These are phyloP conservation scores for Diadophis punctatus DNA, from an alignment of 2,113 vertebrate genomes.

Conservation along the genomic window DNA sequence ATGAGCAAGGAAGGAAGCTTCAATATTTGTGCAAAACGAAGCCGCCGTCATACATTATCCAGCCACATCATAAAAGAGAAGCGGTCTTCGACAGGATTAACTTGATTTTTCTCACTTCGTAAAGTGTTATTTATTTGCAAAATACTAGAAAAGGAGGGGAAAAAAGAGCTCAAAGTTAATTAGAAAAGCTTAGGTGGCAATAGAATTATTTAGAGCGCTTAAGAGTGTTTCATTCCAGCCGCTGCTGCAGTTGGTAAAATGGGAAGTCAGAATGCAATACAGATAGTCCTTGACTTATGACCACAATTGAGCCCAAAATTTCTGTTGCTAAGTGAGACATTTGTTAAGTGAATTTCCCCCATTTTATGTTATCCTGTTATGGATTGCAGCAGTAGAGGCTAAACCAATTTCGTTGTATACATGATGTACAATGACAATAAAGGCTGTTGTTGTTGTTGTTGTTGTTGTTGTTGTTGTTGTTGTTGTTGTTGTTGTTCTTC, in stretches of 20 bases:
- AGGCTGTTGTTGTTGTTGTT: no score
- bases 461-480: no score
- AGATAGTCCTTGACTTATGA: no score
- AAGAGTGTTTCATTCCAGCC: not conserved
- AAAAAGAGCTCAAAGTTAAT: slow-evolving; percentile 32
- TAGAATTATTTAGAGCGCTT: not conserved
- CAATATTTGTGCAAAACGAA: slow-evolving; percentile 47
- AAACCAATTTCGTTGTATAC: no score
- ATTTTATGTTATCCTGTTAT: no score
- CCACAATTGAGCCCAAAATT: no score
- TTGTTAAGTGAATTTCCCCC: no score
- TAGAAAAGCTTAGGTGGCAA: not conserved
- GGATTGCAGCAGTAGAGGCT: no score
- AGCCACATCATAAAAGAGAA: slow-evolving; percentile 31
- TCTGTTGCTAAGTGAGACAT: no score
- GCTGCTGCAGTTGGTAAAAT: not conserved
- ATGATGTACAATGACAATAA: no score
- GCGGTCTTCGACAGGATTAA: slow-evolving; percentile 22
- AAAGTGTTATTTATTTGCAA: not conserved
- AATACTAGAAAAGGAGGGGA: not conserved
- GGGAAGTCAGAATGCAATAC: not conserved
- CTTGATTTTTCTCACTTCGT: slow-evolving; percentile 34
- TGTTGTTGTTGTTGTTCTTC: no score
- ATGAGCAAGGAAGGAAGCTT: slow-evolving; percentile 62
- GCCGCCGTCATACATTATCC: slow-evolving; percentile 59